Percentiles rank a stretch among this genome's conserved stretches.
Evolutionary conservation across 2,888 invertebrate species (phyloP).

Genomic region (Hydrotaea cyrtoneurina): DNA sequence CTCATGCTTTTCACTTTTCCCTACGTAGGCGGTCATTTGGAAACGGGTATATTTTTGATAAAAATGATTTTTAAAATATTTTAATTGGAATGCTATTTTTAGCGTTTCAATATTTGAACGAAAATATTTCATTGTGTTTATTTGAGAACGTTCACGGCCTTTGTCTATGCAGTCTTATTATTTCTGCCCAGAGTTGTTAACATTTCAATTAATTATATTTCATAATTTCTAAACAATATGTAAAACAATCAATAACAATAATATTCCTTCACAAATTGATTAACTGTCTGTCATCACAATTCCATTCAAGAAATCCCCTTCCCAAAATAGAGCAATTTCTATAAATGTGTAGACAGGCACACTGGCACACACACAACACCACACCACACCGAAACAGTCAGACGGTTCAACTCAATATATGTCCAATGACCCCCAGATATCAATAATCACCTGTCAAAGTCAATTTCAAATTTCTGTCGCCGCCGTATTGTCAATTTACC

Average conservation of each 20-base stretch:
- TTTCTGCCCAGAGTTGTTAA: background rate
- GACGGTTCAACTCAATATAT: constrained; percentile 33
- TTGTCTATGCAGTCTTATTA: too few relatives aligned
- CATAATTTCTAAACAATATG: background rate
- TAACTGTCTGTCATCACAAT: constrained; percentile 24
- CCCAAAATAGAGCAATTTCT: background rate
- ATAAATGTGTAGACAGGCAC: background rate
- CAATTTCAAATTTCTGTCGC: constrained; percentile 25
- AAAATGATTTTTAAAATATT: too few relatives aligned
- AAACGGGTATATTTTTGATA: too few relatives aligned
- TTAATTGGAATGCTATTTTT: too few relatives aligned
- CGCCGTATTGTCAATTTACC: constrained; percentile 59
- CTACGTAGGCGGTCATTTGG: too few relatives aligned
- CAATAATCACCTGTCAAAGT: constrained; percentile 71
- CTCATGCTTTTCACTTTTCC: too few relatives aligned
- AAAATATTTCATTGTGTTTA: too few relatives aligned
- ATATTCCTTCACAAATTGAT: background rate
- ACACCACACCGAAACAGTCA: too few relatives aligned
- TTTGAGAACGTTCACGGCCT: background rate
- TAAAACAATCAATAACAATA: background rate
- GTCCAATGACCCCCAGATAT: constrained; percentile 68
- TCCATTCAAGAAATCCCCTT: background rate
- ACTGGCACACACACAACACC: background rate
- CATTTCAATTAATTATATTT: background rate
- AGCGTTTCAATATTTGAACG: too few relatives aligned